Conservation (phyloP, 2,113 vertebrate genomes). For the Menidia beryllina region DNA sequence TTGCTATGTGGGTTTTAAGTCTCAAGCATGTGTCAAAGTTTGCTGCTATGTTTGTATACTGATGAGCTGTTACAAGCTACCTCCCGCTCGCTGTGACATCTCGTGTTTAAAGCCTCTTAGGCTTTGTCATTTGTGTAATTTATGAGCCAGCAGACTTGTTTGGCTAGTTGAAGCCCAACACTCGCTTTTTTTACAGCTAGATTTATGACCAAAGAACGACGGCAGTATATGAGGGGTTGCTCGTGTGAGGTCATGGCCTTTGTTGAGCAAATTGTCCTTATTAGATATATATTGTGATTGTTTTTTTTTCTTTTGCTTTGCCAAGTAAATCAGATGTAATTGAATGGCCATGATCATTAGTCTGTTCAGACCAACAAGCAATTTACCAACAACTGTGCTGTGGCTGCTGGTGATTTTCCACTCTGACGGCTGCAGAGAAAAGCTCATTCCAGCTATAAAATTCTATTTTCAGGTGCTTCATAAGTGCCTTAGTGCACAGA, state of each 20-base stretch:
- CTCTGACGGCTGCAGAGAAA: not conserved
- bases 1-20: constrained; percentile 8
- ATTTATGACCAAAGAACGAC: constrained; percentile 17
- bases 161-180: not conserved
- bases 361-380: constrained; percentile 3
- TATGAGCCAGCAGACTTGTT: constrained; percentile 26
- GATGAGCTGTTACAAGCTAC: not conserved
- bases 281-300: not conserved
- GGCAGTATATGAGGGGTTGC: not conserved
- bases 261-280: not conserved
- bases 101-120: not conserved
- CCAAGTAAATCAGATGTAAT: constrained; percentile 2
- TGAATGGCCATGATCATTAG: constrained; percentile 16
- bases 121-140: not conserved
- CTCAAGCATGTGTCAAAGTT: not conserved
- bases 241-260: not conserved
- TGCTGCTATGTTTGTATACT: not conserved
- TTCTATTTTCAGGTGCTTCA: constrained; percentile 14
- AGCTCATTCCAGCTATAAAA: not conserved
- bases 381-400: not conserved
- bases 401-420: constrained; percentile 20
- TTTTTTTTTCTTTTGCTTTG: not conserved
- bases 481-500: constrained; percentile 17
- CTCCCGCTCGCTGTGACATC: not conserved
- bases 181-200: constrained; percentile 6